Conservation (phyloP, 2,888 invertebrate species). For the Agapetus fuscipes region DNA sequence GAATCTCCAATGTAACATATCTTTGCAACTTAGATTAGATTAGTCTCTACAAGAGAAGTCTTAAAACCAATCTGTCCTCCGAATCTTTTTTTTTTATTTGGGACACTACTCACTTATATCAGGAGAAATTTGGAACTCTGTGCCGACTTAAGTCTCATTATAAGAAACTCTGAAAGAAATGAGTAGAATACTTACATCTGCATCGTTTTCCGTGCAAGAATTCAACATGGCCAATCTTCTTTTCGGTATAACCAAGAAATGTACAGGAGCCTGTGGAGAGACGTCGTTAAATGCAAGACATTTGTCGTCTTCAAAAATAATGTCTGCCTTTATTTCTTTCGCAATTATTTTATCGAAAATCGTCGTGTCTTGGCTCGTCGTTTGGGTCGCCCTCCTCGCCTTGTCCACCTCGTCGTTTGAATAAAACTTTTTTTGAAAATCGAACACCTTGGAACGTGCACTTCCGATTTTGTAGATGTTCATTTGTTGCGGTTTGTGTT, state of each 20-base stretch:
- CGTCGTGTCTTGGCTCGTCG: slow-evolving; percentile 40
- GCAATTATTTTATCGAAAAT: slow-evolving; percentile 73
- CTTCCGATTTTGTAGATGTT: slow-evolving; percentile 40
- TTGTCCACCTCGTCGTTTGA: slow-evolving; percentile 29
- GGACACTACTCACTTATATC: too few relatives aligned
- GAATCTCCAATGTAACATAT: too few relatives aligned
- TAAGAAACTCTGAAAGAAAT: not conserved
- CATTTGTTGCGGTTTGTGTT: slow-evolving; percentile 32
- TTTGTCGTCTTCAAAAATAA: slow-evolving; percentile 72
- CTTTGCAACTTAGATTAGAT: too few relatives aligned
- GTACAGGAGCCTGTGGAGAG: slow-evolving; percentile 71
- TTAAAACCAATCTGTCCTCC: too few relatives aligned
- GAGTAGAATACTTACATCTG: slow-evolving; percentile 34
- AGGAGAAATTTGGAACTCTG: too few relatives aligned
- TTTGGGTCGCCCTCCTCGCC: slow-evolving; percentile 33
- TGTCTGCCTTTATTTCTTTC: slow-evolving; percentile 69
- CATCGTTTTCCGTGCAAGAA: slow-evolving; percentile 49
- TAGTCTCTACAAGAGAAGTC: too few relatives aligned
- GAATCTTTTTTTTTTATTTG: too few relatives aligned
- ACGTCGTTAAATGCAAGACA: slow-evolving; percentile 76
- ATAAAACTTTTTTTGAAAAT: slow-evolving; percentile 25
- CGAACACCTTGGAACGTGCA: slow-evolving; percentile 32
- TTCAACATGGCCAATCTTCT: slow-evolving; percentile 56
- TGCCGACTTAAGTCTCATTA: too few relatives aligned
- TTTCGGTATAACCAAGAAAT: slow-evolving; percentile 78